Percentiles rank a stretch among this genome's conserved stretches.
These are phyloP conservation scores for Rhaphigaster nebulosa DNA, from an alignment of 2,888 invertebrate species.

Conservation along the genomic window DNA sequence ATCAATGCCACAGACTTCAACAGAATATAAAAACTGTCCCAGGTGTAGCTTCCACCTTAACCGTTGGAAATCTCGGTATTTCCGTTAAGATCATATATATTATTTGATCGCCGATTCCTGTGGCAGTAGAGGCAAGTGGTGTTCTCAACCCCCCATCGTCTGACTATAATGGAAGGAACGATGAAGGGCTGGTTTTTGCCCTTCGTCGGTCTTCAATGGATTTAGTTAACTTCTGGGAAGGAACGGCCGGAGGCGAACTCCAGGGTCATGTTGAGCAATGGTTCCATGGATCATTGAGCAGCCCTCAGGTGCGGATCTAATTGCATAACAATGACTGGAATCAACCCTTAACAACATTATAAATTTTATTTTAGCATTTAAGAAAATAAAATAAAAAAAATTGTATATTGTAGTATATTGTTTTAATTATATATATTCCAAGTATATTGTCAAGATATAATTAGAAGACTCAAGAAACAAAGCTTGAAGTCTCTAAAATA, in stretches of 20 bases:
- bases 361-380: background rate
- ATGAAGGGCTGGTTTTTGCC: slow-evolving; percentile 8
- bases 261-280: background rate
- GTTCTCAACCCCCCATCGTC: slow-evolving; percentile 30
- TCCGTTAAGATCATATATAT: background rate
- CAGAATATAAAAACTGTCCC: background rate
- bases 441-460: too few species aligned
- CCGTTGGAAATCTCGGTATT: background rate
- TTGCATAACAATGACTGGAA: background rate
- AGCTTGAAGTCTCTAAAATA: too few species aligned
- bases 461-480: too few species aligned
- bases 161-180: background rate
- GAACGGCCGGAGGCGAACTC: background rate
- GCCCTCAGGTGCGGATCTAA: background rate
- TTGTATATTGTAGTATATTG: too few species aligned
- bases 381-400: background rate
- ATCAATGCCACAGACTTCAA: background rate
- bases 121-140: too few species aligned
- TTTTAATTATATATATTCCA: too few species aligned
- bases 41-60: background rate
- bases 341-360: background rate
- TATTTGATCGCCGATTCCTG: background rate
- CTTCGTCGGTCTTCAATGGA: slow-evolving; percentile 35
- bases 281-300: slow-evolving; percentile 9
- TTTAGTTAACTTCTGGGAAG: slow-evolving; percentile 46